A percentile compares a stretch with the other conserved stretches of the same genome.
phyloP scores from a whole-genome alignment of 1,140 invertebrate species.

The Neodiprion lecontei region DNA sequence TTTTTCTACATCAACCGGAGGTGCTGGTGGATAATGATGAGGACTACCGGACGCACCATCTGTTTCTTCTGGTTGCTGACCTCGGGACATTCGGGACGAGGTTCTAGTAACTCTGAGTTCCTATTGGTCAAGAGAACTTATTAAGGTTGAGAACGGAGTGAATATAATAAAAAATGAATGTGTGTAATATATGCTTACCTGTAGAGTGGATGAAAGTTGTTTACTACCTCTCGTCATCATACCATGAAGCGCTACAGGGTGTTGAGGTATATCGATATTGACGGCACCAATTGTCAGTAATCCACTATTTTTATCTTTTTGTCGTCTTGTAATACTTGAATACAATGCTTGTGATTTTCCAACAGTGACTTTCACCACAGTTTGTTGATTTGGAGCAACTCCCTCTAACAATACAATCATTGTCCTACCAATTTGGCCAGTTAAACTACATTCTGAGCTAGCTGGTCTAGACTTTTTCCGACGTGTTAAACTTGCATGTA shows the following conservation, averaged over 20 bases:
- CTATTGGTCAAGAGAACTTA: slow-evolving; percentile 39
- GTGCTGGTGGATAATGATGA: slow-evolving; percentile 56
- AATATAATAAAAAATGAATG: slow-evolving; percentile 3
- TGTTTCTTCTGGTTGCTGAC: slow-evolving; percentile 62
- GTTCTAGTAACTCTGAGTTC: slow-evolving; percentile 82
- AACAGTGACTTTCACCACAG: slow-evolving; percentile 91
- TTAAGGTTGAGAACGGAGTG: neutral
- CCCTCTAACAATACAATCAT: slow-evolving; percentile 94
- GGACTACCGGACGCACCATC: slow-evolving; percentile 67
- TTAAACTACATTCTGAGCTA: slow-evolving; percentile 85
- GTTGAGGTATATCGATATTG: slow-evolving; percentile 94
- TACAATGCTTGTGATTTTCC: slow-evolving; percentile 92
- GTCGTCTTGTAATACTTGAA: slow-evolving; percentile 78
- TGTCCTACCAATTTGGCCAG: slow-evolving; percentile 88
- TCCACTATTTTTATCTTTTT: slow-evolving; percentile 87
- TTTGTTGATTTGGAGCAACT: slow-evolving; percentile 88
- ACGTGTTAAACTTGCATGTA: slow-evolving; percentile 80
- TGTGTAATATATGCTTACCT: slow-evolving; percentile 58
- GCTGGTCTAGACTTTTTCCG: slow-evolving; percentile 77
- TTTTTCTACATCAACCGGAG: slow-evolving; percentile 50
- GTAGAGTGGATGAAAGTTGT: slow-evolving; percentile 89
- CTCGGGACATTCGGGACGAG: slow-evolving; percentile 74
- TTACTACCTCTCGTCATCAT: slow-evolving; percentile 96
- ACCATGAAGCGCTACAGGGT: slow-evolving; percentile 94
- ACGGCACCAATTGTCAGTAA: slow-evolving; percentile 88